A percentile compares a stretch with the other conserved stretches of the same genome.
Evolutionary conservation across 2,113 vertebrate genomes (phyloP).

Genomic region (Tamias sibiricus): DNA sequence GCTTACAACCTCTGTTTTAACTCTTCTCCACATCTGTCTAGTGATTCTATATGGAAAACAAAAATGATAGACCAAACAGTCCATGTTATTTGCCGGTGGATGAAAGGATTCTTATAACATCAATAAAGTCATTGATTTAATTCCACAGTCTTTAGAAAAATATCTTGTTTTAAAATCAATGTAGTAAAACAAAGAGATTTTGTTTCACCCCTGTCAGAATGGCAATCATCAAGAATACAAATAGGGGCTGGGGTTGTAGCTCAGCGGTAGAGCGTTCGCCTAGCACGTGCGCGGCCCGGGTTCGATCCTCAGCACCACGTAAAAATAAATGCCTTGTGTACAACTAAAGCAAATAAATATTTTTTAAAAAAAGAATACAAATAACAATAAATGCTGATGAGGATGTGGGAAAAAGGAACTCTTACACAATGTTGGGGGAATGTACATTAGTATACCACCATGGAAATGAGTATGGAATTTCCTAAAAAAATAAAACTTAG

Average conservation of each 20-base stretch:
- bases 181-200: background rate
- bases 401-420: background rate
- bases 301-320: too few species aligned
- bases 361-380: too few species aligned
- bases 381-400: background rate
- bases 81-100: background rate
- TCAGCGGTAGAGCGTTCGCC: too few species aligned
- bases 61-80: background rate
- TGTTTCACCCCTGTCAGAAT: background rate
- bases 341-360: too few species aligned
- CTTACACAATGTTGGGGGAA: background rate
- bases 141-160: slow-evolving; percentile 12
- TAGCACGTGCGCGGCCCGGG: too few species aligned
- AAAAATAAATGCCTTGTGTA: too few species aligned
- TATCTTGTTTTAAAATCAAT: slow-evolving; percentile 26
- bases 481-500: background rate
- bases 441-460: background rate
- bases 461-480: background rate
- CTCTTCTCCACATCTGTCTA: background rate
- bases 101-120: background rate
- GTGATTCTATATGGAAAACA: background rate
- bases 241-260: too few species aligned
- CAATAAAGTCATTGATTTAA: slow-evolving; percentile 14
- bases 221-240: background rate
- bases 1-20: slow-evolving; percentile 6